A percentile compares a stretch with the other conserved stretches of the same genome.
phyloP scores from a whole-genome alignment of 2,888 invertebrate species.

The Resseliella maxima region DNA sequence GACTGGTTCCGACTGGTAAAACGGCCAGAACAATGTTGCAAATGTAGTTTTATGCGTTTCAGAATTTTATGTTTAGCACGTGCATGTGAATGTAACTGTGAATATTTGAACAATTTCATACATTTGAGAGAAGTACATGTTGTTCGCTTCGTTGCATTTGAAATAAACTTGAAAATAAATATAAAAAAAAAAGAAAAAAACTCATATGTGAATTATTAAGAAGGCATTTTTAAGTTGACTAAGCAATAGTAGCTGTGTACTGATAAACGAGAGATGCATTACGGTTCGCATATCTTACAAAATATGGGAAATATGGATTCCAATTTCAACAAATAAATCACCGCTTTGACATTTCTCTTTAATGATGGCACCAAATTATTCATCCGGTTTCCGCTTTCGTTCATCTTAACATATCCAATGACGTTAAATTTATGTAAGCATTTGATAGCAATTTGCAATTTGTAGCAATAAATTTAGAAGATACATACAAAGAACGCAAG shows the following conservation, averaged over 20 bases:
- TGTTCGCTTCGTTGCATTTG: background rate
- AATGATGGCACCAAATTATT: constrained; percentile 1
- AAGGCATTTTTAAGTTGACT: background rate
- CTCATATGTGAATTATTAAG: background rate
- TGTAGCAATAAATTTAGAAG: constrained; percentile 16
- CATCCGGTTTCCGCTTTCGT: background rate
- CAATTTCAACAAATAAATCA: constrained; percentile 38
- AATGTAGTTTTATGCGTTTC: constrained; percentile 6
- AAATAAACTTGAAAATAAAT: background rate
- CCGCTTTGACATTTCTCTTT: constrained; percentile 31
- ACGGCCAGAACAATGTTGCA: background rate
- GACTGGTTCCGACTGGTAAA: background rate
- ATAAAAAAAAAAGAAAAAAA: background rate
- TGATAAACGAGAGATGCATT: constrained; percentile 2
- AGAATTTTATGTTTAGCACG: background rate
- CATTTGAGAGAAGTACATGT: background rate
- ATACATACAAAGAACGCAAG: background rate
- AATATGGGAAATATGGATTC: constrained; percentile 16
- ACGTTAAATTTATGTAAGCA: background rate
- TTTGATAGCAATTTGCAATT: constrained; percentile 42
- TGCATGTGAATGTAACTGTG: background rate
- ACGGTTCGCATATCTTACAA: background rate
- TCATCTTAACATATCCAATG: background rate
- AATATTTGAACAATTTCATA: background rate
- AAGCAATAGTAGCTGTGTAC: background rate